Base-by-base conservation (phyloP, 2,113 vertebrate genomes). In the Orcinus orca region DNA sequence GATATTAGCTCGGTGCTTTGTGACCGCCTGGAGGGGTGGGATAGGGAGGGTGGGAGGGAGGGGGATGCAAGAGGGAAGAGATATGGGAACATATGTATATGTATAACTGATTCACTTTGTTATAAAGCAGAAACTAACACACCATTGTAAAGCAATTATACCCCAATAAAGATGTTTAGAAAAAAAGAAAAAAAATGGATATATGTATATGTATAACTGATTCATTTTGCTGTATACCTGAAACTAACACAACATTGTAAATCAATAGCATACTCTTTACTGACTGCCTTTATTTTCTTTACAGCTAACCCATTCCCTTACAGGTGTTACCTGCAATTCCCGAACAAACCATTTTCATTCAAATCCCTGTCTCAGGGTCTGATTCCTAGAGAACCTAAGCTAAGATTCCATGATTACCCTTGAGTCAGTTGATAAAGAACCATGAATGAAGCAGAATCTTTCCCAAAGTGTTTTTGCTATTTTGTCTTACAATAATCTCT, bases 261-360 rank as follows among this genome's bases (percentile, higher is more conserved):
- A 31, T 92, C 89, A 73, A 89, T 17, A 90, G 14, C 85, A 84
- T 15, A 53, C 31, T 80, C 38, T 85, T 90, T 33, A 79, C 62
- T 81, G n/a, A 55, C 47, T 87, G 62, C 20, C 33, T 90, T 95
- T 14, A 74, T 87, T 96, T 95, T 15, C 53, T 86, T 83, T 87
- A 36, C 47, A 80, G 68, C 7, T 18, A 62, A 80, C 11, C 47
- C 10, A 58, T 47, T 67, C 20, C 13, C 21, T 71, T 74, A 85
- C 20, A 62, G 41, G 7, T 47, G 31, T 93, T 73, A 60, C 33
- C 77, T 81, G 17, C 9, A 63, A 68, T 92, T 79, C 47, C n/a
- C 41, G 89, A 81, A 47, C 14, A 96, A 89, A 83, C 15, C 15
- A 70, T 21, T 92, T 96, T 44, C 60, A 83, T 83, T 74, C 60